Evolutionary conservation across 2,888 invertebrate species (phyloP).

Genomic region (Dasypolia templi): DNA sequence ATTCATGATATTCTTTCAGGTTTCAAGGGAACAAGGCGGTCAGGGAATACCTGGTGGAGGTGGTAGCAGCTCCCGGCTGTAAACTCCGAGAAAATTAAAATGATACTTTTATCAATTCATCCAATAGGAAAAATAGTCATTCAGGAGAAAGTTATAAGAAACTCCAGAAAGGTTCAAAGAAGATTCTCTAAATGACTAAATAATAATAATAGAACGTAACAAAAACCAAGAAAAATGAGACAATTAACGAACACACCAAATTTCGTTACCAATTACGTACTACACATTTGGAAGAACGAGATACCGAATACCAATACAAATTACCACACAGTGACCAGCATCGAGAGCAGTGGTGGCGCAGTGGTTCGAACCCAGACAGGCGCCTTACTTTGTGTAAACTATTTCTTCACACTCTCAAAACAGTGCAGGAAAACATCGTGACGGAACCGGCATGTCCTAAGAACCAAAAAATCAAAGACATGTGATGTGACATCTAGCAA

Average conservation of each 20-base stretch:
- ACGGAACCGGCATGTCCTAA: too few species aligned
- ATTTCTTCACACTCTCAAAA: too few species aligned
- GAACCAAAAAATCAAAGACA: too few species aligned
- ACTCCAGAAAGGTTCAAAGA: not conserved
- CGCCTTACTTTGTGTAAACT: too few species aligned
- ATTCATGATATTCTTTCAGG: constrained; percentile 2
- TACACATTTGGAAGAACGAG: not conserved
- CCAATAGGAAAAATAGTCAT: not conserved
- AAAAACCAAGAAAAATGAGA: not conserved
- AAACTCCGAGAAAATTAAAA: not conserved
- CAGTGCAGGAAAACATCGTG: too few species aligned
- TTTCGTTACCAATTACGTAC: not conserved
- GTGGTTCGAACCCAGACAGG: too few species aligned
- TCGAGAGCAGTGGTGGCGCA: too few species aligned
- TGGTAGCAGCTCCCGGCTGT: not conserved
- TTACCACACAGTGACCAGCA: constrained; percentile 8
- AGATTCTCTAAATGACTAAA: not conserved
- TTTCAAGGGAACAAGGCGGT: not conserved
- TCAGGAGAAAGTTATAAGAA: not conserved
- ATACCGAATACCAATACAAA: constrained; percentile 9
- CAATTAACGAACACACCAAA: not conserved
- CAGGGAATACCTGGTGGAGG: not conserved
- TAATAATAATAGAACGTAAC: not conserved
- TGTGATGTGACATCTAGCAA: too few species aligned
- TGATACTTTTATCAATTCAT: not conserved